Evolutionary conservation across 92 coral and sea anemone genomes (phyloP).

Genomic region (Umimayanthus kanabou): DNA sequence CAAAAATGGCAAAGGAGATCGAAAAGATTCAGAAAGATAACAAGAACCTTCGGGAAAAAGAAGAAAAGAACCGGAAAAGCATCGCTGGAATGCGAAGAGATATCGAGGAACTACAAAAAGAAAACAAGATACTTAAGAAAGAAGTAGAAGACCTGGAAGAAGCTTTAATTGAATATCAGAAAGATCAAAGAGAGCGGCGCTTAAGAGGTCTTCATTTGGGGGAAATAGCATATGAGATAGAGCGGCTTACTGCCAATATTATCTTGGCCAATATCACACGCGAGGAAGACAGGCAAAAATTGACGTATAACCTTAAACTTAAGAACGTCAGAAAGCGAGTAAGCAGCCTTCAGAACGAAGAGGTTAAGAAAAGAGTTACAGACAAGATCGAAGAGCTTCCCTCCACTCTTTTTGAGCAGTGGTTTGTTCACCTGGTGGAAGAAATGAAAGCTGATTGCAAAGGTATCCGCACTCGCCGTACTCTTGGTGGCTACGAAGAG

Average conservation of each 20-base stretch:
- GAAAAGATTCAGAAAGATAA: no score
- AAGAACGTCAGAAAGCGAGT: neutral
- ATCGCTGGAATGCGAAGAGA: no score
- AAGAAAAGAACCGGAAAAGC: no score
- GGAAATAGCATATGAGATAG: neutral
- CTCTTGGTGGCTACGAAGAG: neutral
- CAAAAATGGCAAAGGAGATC: no score
- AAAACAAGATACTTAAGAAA: neutral
- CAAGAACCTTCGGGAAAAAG: no score
- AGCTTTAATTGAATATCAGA: neutral
- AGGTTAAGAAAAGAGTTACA: neutral
- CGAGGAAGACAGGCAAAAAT: neutral
- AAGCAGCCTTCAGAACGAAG: neutral
- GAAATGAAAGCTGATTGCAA: neutral
- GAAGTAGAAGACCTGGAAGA: neutral
- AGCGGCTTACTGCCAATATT: neutral
- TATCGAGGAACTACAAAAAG: neutral
- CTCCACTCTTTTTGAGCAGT: neutral
- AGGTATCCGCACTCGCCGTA: neutral
- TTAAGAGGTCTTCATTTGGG: neutral
- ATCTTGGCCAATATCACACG: neutral
- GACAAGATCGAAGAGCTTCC: neutral
- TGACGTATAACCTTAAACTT: neutral
- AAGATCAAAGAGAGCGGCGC: neutral
- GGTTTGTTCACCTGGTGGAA: neutral